These are phyloP conservation scores for Aplodontia rufa DNA, from an alignment of 2,113 vertebrate species.

Conservation along the genomic window DNA sequence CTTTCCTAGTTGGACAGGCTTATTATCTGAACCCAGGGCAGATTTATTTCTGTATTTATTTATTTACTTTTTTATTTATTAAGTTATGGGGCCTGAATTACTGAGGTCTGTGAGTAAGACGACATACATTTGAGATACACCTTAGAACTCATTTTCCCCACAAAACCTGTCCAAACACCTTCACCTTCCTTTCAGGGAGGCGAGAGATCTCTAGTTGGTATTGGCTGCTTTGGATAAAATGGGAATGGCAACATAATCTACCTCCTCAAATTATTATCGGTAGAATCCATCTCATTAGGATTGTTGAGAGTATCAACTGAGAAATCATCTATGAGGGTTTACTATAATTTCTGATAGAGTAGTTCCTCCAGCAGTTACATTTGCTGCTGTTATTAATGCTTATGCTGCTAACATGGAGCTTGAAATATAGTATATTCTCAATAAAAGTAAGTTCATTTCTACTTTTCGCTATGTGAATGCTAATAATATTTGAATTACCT, in stretches of 20 bases:
- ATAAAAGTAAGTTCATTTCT: background rate
- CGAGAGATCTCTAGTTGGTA: background rate
- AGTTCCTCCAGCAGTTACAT: background rate
- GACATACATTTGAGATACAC: background rate
- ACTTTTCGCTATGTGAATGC: background rate
- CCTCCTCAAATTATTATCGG: background rate
- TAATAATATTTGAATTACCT: background rate
- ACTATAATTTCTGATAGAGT: background rate
- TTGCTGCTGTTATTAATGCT: background rate
- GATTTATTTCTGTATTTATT: constrained; percentile 25
- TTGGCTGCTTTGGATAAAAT: background rate
- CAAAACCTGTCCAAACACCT: background rate
- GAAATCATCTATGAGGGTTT: background rate
- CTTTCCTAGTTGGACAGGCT: constrained; percentile 14
- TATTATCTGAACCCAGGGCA: constrained; percentile 25
- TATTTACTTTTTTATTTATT: constrained; percentile 8
- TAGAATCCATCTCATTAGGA: background rate
- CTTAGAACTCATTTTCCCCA: background rate
- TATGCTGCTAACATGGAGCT: background rate
- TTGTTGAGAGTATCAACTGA: background rate
- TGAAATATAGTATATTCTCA: background rate
- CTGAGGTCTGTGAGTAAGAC: background rate
- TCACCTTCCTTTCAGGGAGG: background rate
- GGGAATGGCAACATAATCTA: background rate
- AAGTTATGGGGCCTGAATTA: background rate